Percentiles rank a stretch among this genome's conserved stretches.
These are phyloP conservation scores for Okapia johnstoni DNA, from an alignment of 2,113 vertebrate genomes.

Conservation along the genomic window DNA sequence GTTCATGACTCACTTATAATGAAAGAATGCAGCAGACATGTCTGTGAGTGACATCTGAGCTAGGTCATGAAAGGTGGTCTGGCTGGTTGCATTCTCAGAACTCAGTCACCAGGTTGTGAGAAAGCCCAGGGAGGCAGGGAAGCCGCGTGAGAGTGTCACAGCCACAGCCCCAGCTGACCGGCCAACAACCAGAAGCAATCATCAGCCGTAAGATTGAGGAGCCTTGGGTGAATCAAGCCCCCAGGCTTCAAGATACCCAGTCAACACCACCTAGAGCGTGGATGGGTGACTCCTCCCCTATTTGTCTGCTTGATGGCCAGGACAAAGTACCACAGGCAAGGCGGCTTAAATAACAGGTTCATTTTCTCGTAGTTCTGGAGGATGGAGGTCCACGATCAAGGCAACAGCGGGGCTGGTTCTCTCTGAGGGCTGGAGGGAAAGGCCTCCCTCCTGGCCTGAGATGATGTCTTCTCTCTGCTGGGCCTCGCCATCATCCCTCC, in stretches of 20 bases:
- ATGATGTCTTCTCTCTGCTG: not conserved
- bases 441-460: not conserved
- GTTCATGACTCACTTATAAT: not conserved
- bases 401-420: not conserved
- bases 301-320: not conserved
- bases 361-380: not conserved
- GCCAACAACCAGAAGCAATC: not conserved
- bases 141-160: not conserved
- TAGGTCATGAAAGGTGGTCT: not conserved
- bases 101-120: not conserved
- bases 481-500: not conserved
- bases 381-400: not conserved
- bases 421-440: not conserved
- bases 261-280: not conserved
- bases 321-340: not conserved
- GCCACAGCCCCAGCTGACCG: not conserved
- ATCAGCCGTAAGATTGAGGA: not conserved
- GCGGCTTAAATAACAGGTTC: not conserved
- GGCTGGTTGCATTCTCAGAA: not conserved
- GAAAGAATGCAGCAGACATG: not conserved
- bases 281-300: not conserved
- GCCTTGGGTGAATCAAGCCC: not conserved
- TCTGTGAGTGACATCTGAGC: not conserved
- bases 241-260: not conserved
- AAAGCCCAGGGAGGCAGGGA: not conserved